Base-by-base conservation (phyloP, 2,888 invertebrate species). In the Opisthograptis luteolata region DNA sequence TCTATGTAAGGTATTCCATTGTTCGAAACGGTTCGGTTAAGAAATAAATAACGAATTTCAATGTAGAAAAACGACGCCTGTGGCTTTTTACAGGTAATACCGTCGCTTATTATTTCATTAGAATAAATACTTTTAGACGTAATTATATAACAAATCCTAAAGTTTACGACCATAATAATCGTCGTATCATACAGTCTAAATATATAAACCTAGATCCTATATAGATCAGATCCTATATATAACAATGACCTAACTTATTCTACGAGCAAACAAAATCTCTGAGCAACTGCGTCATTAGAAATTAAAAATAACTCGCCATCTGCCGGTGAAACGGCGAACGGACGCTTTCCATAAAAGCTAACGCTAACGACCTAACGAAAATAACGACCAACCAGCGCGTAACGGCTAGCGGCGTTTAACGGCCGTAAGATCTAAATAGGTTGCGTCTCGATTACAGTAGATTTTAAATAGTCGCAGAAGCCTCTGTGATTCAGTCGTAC, bases 291-390 rank as follows among this genome's bases (percentile, higher is more conserved):
- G 57, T 47, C 56, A 51, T 59, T 42, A 60, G 44, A 53, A 30
- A 25, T 49, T 61, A 34, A 48, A 68, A 70, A 71, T 66, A 71
- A 58, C 57, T 66, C 72, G 81, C 81, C 82, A 83, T 81, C 81
- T 83, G 70, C 61, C 62, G 74, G 56, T 40, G 51, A 42, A 55
- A 58, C 60, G 50, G 49, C 51, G 55, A 73, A 73, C 72, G 64
- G 45, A 24, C 51, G 50, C 51, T 50, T 58, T 52, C 70, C 66
- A 61, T 63, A 71, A 59, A 63, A 57, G 70, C 62, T 60, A 57
- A 58, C 63, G 63, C 60, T 80, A 81, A 82, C 81, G 83, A 62
- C 31, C 68, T 70, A 80, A 76, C 82, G 79, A 76, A 67, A 81
- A 81, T 84, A 85, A 82, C 82, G 84, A 69, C 79, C 68, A 72